Evolutionary conservation across 2,113 vertebrate species (phyloP).

Genomic region (Notarius lentiginosus): DNA sequence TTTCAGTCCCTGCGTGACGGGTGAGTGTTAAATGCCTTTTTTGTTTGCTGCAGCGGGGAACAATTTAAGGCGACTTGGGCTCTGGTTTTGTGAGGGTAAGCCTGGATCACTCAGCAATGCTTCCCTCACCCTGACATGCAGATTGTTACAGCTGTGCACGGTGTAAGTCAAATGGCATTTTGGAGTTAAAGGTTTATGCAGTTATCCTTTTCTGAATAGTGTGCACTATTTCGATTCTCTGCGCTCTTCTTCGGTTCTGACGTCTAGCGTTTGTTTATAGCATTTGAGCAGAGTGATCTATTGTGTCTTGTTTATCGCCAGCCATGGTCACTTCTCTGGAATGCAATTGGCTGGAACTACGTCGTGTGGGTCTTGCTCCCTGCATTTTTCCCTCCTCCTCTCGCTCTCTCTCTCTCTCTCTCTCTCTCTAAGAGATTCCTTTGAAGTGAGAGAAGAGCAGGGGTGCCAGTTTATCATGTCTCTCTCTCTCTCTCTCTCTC

Average conservation of each 20-base stretch:
- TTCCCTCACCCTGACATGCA: constrained; percentile 51
- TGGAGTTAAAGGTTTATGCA: constrained; percentile 64
- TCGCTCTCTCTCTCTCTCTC: constrained; percentile 36
- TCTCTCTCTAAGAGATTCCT: constrained; percentile 68
- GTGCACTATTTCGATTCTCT: constrained; percentile 61
- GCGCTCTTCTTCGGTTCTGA: constrained; percentile 56
- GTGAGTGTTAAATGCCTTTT: constrained; percentile 72
- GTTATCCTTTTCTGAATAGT: constrained; percentile 62
- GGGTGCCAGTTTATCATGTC: constrained; percentile 66
- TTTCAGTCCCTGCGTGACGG: constrained; percentile 66
- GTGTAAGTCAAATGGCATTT: constrained; percentile 63
- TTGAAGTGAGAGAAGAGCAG: constrained; percentile 69
- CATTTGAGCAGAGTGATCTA: constrained; percentile 71
- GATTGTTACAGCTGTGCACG: constrained; percentile 60
- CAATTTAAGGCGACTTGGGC: constrained; percentile 65
- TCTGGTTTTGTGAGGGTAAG: constrained; percentile 51
- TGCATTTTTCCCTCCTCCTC: constrained; percentile 57
- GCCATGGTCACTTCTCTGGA: constrained; percentile 81
- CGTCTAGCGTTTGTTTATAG: constrained; percentile 65
- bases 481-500: constrained; percentile 46
- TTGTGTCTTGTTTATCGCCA: constrained; percentile 77
- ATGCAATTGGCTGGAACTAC: constrained; percentile 82
- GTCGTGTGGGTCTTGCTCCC: constrained; percentile 78
- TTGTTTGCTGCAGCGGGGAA: constrained; percentile 61
- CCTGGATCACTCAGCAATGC: constrained; percentile 44